Evolutionary conservation across 2,797 vertebrate genomes (phyloP).

Genomic region (Glyptemys insculpta): DNA sequence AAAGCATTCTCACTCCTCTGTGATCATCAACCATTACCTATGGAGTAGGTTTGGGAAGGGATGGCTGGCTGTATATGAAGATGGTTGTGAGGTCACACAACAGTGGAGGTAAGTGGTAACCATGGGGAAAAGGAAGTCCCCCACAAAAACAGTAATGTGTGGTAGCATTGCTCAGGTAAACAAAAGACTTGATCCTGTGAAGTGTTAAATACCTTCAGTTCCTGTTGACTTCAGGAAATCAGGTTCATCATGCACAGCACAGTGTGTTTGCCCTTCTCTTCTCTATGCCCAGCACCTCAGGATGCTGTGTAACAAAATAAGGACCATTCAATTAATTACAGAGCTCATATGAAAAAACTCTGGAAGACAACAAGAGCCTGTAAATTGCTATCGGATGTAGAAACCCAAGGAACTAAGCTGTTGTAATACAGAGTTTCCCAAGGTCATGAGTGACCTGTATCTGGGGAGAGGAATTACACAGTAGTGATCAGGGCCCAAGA

Average conservation of each 20-base stretch:
- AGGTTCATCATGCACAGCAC: rapidly evolving
- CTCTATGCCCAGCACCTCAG: slow-evolving; percentile 12
- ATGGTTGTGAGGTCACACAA: not conserved
- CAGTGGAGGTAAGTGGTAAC: not conserved
- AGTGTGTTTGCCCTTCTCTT: not conserved
- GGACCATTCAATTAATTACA: slow-evolving; percentile 74
- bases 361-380: slow-evolving; percentile 45
- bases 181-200: not conserved
- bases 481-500: not conserved
- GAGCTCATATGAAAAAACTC: slow-evolving; percentile 28
- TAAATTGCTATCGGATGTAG: slow-evolving; percentile 55
- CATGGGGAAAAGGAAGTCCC: not conserved
- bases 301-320: slow-evolving; percentile 50
- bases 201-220: not conserved
- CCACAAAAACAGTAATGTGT: not conserved
- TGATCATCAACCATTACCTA: not conserved
- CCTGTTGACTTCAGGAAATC: not conserved
- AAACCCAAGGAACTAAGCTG: not conserved
- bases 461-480: not conserved
- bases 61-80: not conserved
- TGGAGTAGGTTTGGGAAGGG: not conserved
- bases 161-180: not conserved
- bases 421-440: slow-evolving; percentile 33
- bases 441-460: not conserved
- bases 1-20: not conserved